Evolutionary conservation across 2,888 invertebrate species (phyloP).

Genomic region (Drosophila neotestacea): DNA sequence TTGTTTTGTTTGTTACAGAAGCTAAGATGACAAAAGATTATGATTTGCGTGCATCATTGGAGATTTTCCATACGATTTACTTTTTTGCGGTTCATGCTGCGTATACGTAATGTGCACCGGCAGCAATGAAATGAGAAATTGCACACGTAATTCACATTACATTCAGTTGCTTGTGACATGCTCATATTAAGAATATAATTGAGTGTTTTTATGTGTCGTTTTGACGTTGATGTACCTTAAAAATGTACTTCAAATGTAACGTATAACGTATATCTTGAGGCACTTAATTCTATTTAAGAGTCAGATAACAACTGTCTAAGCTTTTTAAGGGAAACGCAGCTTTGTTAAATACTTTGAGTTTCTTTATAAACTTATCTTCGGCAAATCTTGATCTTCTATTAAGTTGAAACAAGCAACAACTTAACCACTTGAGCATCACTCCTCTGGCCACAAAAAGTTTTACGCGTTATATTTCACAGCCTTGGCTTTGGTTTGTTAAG

Average conservation of each 20-base stretch:
- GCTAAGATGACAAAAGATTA: slow-evolving; percentile 30
- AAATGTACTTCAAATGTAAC: neutral
- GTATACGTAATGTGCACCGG: slow-evolving; percentile 30
- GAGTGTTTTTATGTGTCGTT: slow-evolving; percentile 6
- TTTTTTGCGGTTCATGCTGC: slow-evolving; percentile 10
- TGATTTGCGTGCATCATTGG: slow-evolving; percentile 38
- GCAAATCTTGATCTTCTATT: slow-evolving; percentile 11
- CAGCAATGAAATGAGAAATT: slow-evolving; percentile 44
- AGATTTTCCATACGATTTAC: slow-evolving; percentile 27
- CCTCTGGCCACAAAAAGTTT: slow-evolving; percentile 38
- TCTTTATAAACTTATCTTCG: slow-evolving; percentile 13
- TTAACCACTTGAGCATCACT: slow-evolving; percentile 19
- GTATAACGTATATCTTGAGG: neutral
- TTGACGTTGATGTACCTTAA: neutral
- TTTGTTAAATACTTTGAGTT: slow-evolving; percentile 3
- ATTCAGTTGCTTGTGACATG: slow-evolving; percentile 31
- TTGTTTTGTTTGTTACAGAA: slow-evolving; percentile 5
- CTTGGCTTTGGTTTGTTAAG: slow-evolving; percentile 6
- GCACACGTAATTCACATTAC: slow-evolving; percentile 43
- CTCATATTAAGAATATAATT: slow-evolving; percentile 13
- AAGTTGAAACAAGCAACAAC: neutral
- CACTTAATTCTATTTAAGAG: neutral
- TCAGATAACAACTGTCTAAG: no score
- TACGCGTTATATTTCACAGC: slow-evolving; percentile 38
- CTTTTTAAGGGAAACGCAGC: neutral